Conservation (phyloP, 1,140 invertebrate species). For the Geopemphigus sp. region DNA sequence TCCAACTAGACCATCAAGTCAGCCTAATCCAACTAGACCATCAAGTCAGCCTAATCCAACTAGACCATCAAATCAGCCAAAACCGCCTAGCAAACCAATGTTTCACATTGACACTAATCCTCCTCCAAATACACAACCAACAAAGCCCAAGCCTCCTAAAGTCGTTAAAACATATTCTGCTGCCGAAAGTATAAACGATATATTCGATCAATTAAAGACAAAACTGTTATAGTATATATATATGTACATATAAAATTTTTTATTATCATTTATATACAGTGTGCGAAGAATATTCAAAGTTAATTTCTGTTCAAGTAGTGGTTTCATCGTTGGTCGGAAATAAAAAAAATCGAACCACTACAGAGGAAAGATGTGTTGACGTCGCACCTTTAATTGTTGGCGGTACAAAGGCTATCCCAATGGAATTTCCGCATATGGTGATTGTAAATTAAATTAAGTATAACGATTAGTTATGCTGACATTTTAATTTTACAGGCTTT, state of each 20-base stretch:
- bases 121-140: background rate
- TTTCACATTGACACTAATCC: background rate
- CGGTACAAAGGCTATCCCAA: conserved; percentile 56
- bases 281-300: conserved; percentile 21
- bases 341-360: background rate
- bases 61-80: background rate
- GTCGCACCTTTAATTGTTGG: conserved; percentile 55
- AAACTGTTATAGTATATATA: background rate
- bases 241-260: background rate
- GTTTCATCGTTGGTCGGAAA: background rate
- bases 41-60: too few species aligned
- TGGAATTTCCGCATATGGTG: conserved; percentile 64
- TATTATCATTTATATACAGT: background rate
- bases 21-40: too few species aligned
- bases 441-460: background rate
- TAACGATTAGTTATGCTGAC: background rate
- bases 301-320: background rate
- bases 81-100: too few species aligned
- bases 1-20: too few species aligned
- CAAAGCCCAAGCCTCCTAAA: background rate
- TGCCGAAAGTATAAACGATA: conserved; percentile 2
- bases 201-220: background rate
- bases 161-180: conserved; percentile 10
- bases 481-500: background rate
- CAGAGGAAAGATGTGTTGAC: background rate